These are phyloP conservation scores for Lepidochrysops patricia DNA, from an alignment of 2,888 invertebrate genomes.

Conservation along the genomic window DNA sequence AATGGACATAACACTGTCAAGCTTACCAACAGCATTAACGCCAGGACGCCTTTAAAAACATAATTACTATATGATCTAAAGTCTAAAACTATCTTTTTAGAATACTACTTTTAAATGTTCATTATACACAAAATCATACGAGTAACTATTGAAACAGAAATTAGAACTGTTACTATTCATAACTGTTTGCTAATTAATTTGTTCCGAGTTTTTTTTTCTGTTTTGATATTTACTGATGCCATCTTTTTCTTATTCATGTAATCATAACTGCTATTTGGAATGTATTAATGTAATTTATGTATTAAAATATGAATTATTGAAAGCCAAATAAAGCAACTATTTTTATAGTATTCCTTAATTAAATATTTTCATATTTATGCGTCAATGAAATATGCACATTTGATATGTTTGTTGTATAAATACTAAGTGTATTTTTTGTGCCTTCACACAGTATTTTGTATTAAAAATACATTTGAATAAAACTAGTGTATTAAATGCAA, in stretches of 20 bases:
- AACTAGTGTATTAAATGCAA: conserved; percentile 50
- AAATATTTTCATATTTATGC: conserved; percentile 34
- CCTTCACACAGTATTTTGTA: conserved; percentile 49
- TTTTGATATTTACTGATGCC: not conserved
- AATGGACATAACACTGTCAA: conserved; percentile 25
- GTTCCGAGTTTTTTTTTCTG: not conserved
- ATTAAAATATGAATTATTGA: conserved; percentile 39
- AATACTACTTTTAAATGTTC: conserved; percentile 56
- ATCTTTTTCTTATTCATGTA: conserved; percentile 25
- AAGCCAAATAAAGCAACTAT: conserved; percentile 67
- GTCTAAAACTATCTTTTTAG: conserved; percentile 49
- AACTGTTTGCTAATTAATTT: not conserved
- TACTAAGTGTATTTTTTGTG: conserved; percentile 59
- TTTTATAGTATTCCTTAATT: conserved; percentile 62
- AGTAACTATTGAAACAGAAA: conserved; percentile 12
- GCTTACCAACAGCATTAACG: conserved; percentile 16
- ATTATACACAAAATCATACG: conserved; percentile 38
- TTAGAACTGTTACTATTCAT: not conserved
- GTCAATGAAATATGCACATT: conserved; percentile 30
- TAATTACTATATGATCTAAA: conserved; percentile 30
- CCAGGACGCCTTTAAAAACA: conserved; percentile 56
- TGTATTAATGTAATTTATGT: conserved; percentile 1
- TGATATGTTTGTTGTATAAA: conserved; percentile 27
- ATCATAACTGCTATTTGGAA: conserved; percentile 21
- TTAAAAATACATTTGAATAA: conserved; percentile 36